Percentiles rank a stretch among this genome's conserved stretches.
phyloP scores from a whole-genome alignment of 2,797 vertebrate genomes.

The Sebastes minor region DNA sequence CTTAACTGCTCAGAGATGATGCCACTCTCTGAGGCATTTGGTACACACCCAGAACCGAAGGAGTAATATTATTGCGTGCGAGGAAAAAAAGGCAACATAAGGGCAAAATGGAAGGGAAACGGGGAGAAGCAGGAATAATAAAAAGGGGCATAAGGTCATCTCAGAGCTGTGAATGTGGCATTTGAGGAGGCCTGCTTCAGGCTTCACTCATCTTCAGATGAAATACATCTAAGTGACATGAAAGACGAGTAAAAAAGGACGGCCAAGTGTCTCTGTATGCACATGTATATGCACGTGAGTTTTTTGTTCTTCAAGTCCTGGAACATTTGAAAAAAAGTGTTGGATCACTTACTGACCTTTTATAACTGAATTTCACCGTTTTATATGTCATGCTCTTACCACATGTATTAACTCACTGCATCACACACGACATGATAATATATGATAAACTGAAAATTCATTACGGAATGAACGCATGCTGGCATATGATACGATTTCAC shows the following conservation, averaged over 20 bases:
- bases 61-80: background rate
- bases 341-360: background rate
- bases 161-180: constrained; percentile 45
- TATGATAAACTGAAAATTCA: background rate
- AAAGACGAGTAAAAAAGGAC: background rate
- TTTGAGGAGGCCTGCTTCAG: constrained; percentile 46
- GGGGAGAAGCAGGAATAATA: constrained; percentile 17
- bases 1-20: constrained; percentile 2
- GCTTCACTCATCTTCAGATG: constrained; percentile 32
- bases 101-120: constrained; percentile 35
- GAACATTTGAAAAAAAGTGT: background rate
- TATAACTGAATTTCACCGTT: background rate
- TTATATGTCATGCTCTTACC: background rate
- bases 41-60: background rate
- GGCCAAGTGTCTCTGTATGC: background rate
- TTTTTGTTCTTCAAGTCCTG: background rate
- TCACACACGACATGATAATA: background rate
- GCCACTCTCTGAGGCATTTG: background rate
- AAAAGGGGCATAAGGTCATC: constrained; percentile 31
- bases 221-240: constrained; percentile 37
- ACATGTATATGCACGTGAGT: background rate
- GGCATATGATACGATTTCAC: background rate
- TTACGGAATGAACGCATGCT: background rate
- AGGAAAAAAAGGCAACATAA: constrained; percentile 10
- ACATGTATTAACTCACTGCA: background rate